Percentiles rank a stretch among this genome's conserved stretches.
Evolutionary conservation across 1,140 invertebrate species (phyloP).

Genomic region (Drosophila bocqueti): DNA sequence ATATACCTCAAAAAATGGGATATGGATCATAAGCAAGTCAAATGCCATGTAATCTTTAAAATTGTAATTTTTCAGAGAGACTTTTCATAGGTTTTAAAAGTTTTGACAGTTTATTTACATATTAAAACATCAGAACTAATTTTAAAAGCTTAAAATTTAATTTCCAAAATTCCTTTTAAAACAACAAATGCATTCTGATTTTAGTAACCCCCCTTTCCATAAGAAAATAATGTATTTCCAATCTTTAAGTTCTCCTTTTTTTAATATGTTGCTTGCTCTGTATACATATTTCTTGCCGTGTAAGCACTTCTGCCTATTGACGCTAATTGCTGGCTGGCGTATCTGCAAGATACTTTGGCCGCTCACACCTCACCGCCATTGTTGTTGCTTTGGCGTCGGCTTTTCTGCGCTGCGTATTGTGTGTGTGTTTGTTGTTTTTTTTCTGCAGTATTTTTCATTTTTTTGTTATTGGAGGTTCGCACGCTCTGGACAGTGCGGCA

Average conservation of each 20-base stretch:
- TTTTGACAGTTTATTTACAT: too few relatives aligned
- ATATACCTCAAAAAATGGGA: too few relatives aligned
- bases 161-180: too few relatives aligned
- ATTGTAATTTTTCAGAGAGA: too few relatives aligned
- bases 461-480: slow-evolving; percentile 58
- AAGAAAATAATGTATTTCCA: neutral
- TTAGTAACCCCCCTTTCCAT: too few relatives aligned
- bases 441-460: slow-evolving; percentile 17
- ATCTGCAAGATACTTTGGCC: slow-evolving; percentile 62
- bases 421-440: slow-evolving; percentile 1
- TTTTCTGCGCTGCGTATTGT: slow-evolving; percentile 24
- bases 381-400: slow-evolving; percentile 30
- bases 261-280: neutral
- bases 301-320: slow-evolving; percentile 50
- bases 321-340: slow-evolving; percentile 77
- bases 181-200: too few relatives aligned
- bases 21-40: too few relatives aligned
- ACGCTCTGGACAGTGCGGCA: slow-evolving; percentile 55
- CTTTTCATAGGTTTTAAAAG: too few relatives aligned
- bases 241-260: neutral
- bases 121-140: too few relatives aligned
- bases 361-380: slow-evolving; percentile 37
- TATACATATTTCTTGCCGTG: neutral
- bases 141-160: too few relatives aligned
- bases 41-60: too few relatives aligned